phyloP scores from a whole-genome alignment of 2,797 vertebrate species.

The Anabacerthia variegaticeps region DNA sequence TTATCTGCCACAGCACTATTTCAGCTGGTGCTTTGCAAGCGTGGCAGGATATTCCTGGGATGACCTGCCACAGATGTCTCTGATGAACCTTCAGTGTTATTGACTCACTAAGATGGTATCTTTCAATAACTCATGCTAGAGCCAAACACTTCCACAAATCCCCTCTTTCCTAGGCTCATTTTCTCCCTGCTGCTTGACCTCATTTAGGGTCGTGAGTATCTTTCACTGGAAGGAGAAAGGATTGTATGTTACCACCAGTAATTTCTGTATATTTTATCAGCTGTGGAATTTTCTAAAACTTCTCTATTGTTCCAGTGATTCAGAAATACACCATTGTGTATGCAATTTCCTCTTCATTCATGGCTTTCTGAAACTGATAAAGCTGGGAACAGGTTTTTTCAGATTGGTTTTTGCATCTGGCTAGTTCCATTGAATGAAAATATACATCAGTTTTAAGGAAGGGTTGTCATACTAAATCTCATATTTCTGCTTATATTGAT shows the following conservation, averaged over 20 bases:
- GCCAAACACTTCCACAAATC: not conserved
- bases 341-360: not conserved
- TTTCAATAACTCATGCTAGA: not conserved
- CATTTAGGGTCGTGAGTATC: not conserved
- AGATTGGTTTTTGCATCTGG: not conserved
- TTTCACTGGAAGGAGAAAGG: not conserved
- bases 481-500: not conserved
- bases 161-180: not conserved
- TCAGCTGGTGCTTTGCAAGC: not conserved
- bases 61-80: not conserved
- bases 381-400: not conserved
- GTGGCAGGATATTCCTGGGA: not conserved
- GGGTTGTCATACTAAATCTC: not conserved
- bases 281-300: not conserved
- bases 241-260: not conserved
- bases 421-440: not conserved
- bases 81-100: not conserved
- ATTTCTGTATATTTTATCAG: not conserved
- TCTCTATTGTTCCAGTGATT: not conserved
- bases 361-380: not conserved
- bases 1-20: conserved; percentile 13
- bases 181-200: not conserved
- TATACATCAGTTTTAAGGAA: not conserved
- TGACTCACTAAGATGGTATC: not conserved
- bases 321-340: not conserved